Evolutionary conservation across 2,888 invertebrate genomes (phyloP).

Genomic region (Dendrolimus houi): DNA sequence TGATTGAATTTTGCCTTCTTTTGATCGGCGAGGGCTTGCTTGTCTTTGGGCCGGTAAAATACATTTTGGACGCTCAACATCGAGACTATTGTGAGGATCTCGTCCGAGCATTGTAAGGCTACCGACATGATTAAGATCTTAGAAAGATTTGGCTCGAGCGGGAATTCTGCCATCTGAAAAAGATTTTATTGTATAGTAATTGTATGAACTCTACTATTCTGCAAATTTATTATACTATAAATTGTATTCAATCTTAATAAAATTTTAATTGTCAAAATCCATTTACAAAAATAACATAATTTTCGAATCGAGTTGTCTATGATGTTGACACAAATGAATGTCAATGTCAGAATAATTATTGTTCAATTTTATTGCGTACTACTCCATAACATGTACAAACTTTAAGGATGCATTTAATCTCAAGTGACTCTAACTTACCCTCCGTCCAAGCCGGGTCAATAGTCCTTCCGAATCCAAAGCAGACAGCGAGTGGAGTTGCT

Average conservation of each 20-base stretch:
- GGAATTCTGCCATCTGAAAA: slow-evolving; percentile 98
- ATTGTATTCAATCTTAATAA: no score
- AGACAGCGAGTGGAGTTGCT: slow-evolving; percentile 96
- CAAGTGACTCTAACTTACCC: slow-evolving; percentile 53
- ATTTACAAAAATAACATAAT: no score
- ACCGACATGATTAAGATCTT: slow-evolving; percentile 99
- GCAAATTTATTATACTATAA: no score
- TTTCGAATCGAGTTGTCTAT: no score
- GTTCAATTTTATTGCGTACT: no score
- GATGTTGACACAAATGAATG: no score
- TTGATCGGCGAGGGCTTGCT: slow-evolving; percentile 97
- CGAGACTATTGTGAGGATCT: slow-evolving; percentile 98
- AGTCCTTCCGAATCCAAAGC: slow-evolving; percentile 97
- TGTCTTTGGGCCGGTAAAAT: slow-evolving; percentile 93
- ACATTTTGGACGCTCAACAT: slow-evolving; percentile 99
- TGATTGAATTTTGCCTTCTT: slow-evolving; percentile 99
- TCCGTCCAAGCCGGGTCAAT: slow-evolving; percentile 85
- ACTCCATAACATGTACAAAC: no score
- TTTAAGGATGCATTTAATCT: no score
- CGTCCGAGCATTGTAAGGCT: slow-evolving; percentile 97
- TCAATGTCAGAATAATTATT: no score
- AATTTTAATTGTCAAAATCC: no score
- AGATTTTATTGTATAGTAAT: background rate
- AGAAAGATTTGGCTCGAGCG: slow-evolving; percentile 96
- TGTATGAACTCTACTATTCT: no score